phyloP scores from a whole-genome alignment of 2,113 vertebrate species.

The Oreochromis niloticus region DNA sequence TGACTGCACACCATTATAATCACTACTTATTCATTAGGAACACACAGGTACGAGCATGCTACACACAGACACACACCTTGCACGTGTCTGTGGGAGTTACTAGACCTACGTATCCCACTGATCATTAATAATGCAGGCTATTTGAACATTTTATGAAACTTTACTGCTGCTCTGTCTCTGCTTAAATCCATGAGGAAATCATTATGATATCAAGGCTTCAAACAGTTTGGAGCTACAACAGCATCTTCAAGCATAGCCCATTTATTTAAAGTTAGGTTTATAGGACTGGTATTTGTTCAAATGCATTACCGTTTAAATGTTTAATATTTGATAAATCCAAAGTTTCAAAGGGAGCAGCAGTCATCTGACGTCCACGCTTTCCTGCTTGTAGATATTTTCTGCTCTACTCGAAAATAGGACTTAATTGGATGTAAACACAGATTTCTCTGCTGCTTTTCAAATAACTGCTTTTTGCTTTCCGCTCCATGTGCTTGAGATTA shows the following conservation, averaged over 20 bases:
- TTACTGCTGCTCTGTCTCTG: neutral
- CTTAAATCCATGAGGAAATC: slow-evolving; percentile 6
- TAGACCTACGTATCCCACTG: neutral
- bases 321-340: neutral
- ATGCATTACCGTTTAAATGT: neutral
- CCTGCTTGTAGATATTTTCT: neutral
- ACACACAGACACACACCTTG: neutral
- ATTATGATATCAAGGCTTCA: neutral
- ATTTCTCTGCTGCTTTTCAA: slow-evolving; percentile 24
- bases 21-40: neutral
- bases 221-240: neutral
- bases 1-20: neutral
- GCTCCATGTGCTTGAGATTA: neutral
- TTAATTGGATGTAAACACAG: slow-evolving; percentile 19
- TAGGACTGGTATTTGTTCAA: neutral
- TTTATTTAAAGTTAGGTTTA: neutral
- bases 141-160: slow-evolving; percentile 48
- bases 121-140: slow-evolving; percentile 53
- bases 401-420: neutral
- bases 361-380: neutral
- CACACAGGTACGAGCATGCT: neutral
- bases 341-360: neutral
- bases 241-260: neutral
- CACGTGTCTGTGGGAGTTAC: neutral
- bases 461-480: slow-evolving; percentile 1